Conservation (phyloP, 2,113 vertebrate genomes). For the Arenaria interpres region DNA sequence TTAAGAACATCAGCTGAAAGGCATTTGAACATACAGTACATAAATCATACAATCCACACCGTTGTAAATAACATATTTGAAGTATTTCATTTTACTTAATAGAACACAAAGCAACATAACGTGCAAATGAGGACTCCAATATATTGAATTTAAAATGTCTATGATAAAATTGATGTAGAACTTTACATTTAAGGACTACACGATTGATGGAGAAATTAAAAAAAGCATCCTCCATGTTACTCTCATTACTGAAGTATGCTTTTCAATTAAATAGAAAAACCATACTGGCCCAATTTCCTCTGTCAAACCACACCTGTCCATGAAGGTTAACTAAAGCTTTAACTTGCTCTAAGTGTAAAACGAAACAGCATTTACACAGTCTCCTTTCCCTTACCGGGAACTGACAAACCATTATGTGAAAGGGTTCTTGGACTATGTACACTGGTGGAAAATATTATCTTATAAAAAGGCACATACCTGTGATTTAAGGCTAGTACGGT, state of each 20-base stretch:
- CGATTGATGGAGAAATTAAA: conserved; percentile 41
- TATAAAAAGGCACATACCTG: conserved; percentile 89
- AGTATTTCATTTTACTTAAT: conserved; percentile 72
- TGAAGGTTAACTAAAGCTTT: conserved; percentile 38
- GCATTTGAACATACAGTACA: conserved; percentile 74
- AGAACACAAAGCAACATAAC: conserved; percentile 70
- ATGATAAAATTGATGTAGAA: conserved; percentile 60
- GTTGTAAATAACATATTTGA: conserved; percentile 69
- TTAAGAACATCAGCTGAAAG: conserved; percentile 72
- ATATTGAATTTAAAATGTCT: conserved; percentile 70
- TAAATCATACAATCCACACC: conserved; percentile 75
- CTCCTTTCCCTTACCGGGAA: not conserved
- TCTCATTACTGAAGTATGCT: not conserved
- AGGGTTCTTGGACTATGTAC: conserved; percentile 64
- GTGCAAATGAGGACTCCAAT: conserved; percentile 60
- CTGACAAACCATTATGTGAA: conserved; percentile 19
- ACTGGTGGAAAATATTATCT: conserved; percentile 62
- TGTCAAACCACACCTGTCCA: not conserved
- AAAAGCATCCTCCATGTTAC: not conserved
- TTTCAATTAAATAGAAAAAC: conserved; percentile 14
- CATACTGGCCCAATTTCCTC: not conserved
- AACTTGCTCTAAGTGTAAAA: conserved; percentile 33
- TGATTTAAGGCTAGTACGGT: conserved; percentile 85
- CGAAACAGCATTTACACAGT: conserved; percentile 33
- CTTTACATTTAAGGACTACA: conserved; percentile 55